Base-by-base conservation (phyloP, 2,888 invertebrate genomes). In the Melinaea menophilus region DNA sequence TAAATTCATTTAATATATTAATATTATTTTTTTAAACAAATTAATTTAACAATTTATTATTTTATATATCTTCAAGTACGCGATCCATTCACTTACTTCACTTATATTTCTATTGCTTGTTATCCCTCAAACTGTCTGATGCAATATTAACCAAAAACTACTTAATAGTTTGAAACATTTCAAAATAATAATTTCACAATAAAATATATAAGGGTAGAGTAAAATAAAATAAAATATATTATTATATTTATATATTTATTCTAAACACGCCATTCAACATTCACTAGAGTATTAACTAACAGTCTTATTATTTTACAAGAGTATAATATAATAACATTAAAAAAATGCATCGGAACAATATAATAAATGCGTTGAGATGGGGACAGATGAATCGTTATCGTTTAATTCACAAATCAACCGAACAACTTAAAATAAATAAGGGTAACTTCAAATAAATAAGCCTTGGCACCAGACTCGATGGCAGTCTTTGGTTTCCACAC, bases 381-480 rank as follows among this genome's bases (percentile, higher is more conserved):
- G 72, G 71, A 78, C 79, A 76, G 71, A 69, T 65, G 67, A 57
- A 58, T 55, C 65, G 48, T 58, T 64, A 67, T 70, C 60, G 74
- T 72, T 68, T 65, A 73, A 71, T 68, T 69, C 72, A 72, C 72
- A 72, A 75, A 69, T 75, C 75, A 76, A 77, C 77, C 69, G 75
- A 61, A 64, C 75, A 75, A 62, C 75, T 78, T 77, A 80, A 79
- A 73, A 77, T 85, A 85, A 88, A 90, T 89, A 89, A 90, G 82
- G 89, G 89, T 90, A 90, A 90, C 88, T 90, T 87, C 78, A 85
- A 89, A 88, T 88, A 88, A 86, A 86, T 86, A 88, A 79, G 79
- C 81, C 80, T 70, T 74, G 73, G 72, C 70, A 75, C 71, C 76
- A 81, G 82, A 83, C 82, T 75, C 72, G 69, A 72, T 75, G 73